These are phyloP conservation scores for Talpa occidentalis DNA, from an alignment of 2,113 vertebrate genomes.

Conservation along the genomic window DNA sequence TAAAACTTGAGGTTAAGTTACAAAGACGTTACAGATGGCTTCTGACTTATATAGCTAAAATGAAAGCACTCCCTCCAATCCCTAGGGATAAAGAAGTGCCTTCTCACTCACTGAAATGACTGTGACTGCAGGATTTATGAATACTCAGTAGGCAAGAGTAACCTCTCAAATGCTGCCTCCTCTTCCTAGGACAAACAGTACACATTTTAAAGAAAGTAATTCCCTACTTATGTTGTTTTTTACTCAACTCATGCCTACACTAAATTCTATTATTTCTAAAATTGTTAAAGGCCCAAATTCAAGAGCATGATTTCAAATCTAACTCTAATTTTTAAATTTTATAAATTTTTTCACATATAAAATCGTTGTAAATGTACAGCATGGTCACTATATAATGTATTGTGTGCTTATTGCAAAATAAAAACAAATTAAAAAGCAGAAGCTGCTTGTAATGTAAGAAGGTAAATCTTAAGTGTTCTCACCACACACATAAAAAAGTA, in stretches of 20 bases:
- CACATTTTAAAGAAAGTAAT: conserved; percentile 62
- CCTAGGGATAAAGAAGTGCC: conserved; percentile 65
- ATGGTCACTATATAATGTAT: not conserved
- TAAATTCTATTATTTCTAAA: conserved; percentile 15
- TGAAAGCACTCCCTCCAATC: conserved; percentile 59
- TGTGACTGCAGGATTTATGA: conserved; percentile 67
- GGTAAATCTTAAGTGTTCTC: not conserved
- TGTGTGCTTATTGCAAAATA: no score
- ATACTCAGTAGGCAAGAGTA: conserved; percentile 65
- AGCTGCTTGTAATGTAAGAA: not conserved
- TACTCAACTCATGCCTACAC: not conserved
- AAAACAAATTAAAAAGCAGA: no score
- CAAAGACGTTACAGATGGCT: conserved; percentile 67
- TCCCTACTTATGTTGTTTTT: not conserved
- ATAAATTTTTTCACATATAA: not conserved
- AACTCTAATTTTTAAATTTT: not conserved
- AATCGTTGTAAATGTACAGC: not conserved
- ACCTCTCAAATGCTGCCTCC: conserved; percentile 65
- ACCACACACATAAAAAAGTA: not conserved
- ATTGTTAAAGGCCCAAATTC: not conserved
- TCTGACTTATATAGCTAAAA: not conserved
- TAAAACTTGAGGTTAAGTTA: conserved; percentile 47
- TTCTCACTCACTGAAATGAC: conserved; percentile 67
- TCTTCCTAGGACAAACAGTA: conserved; percentile 54
- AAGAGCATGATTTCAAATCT: conserved; percentile 39